phyloP scores from a whole-genome alignment of 2,797 vertebrate species.

The Pampus argenteus region DNA sequence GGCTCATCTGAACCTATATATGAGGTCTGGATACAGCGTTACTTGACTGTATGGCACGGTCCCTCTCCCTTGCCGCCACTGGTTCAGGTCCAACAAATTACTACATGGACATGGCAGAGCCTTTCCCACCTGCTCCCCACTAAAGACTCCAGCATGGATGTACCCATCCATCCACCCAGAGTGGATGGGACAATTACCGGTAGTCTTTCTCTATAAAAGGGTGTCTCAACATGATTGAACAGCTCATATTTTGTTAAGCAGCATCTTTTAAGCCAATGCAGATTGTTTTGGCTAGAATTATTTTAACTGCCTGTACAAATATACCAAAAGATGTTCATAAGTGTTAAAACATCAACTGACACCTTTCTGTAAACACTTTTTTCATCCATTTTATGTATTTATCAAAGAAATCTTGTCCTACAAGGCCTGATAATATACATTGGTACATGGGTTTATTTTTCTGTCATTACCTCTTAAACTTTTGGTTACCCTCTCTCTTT shows the following conservation, averaged over 20 bases:
- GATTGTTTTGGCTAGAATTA: slow-evolving; percentile 38
- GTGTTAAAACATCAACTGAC: slow-evolving; percentile 57
- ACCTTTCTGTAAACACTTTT: slow-evolving; percentile 46
- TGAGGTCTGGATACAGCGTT: slow-evolving; percentile 32
- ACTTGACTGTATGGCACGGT: slow-evolving; percentile 38
- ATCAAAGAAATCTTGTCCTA: slow-evolving; percentile 58
- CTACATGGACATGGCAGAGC: slow-evolving; percentile 39
- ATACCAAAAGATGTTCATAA: slow-evolving; percentile 31
- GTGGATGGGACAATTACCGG: slow-evolving; percentile 8
- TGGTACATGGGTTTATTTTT: slow-evolving; percentile 63
- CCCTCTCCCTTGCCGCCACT: slow-evolving; percentile 18
- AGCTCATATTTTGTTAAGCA: slow-evolving; percentile 36
- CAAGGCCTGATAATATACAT: slow-evolving; percentile 58
- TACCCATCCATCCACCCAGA: no score
- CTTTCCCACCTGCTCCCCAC: slow-evolving; percentile 64
- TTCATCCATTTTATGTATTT: slow-evolving; percentile 55
- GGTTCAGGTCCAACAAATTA: slow-evolving; percentile 62
- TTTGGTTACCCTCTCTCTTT: slow-evolving; percentile 35
- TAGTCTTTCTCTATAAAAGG: slow-evolving; percentile 27
- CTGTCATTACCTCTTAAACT: slow-evolving; percentile 56
- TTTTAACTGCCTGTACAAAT: slow-evolving; percentile 35
- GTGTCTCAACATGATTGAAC: slow-evolving; percentile 13
- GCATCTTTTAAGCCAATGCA: slow-evolving; percentile 10
- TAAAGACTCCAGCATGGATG: slow-evolving; percentile 21
- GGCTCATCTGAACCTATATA: slow-evolving; percentile 27